phyloP scores from a whole-genome alignment of 2,797 vertebrate genomes.

The Taeniopygia guttata region DNA sequence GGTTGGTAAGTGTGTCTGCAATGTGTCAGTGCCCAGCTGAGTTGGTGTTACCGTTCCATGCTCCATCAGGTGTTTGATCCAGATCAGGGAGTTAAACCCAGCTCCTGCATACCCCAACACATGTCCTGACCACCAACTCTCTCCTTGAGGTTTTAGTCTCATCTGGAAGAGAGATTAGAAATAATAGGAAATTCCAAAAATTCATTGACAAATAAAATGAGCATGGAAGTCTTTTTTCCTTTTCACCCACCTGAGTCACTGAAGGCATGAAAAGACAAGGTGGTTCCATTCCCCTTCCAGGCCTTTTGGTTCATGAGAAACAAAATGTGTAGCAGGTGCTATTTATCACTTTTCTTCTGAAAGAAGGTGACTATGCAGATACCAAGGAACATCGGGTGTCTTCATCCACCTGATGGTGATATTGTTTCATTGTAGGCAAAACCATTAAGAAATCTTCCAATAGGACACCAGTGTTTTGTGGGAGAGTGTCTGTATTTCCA shows the following conservation, averaged over 20 bases:
- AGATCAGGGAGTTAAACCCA: neutral
- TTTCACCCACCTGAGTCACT: neutral
- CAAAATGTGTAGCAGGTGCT: neutral
- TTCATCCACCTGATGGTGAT: neutral
- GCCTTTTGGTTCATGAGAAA: neutral
- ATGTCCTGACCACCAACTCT: neutral
- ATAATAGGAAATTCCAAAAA: neutral
- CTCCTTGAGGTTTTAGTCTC: neutral
- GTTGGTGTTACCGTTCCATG: too few relatives aligned
- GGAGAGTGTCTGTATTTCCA: neutral
- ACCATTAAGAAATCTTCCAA: neutral
- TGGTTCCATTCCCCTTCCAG: neutral
- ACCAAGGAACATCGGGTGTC: neutral
- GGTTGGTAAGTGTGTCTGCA: neutral
- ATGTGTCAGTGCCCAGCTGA: rapidly evolving
- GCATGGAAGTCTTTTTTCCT: neutral
- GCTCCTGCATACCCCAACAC: neutral
- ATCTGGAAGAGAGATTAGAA: neutral
- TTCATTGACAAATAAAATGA: rapidly evolving
- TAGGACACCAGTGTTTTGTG: neutral
- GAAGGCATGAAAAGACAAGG: neutral
- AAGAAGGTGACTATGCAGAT: neutral
- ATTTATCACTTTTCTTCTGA: neutral
- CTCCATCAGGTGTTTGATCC: neutral
- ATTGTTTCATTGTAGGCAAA: neutral